Base-by-base conservation (phyloP, 2,797 vertebrate genomes). In the Etheostoma perlongum region DNA sequence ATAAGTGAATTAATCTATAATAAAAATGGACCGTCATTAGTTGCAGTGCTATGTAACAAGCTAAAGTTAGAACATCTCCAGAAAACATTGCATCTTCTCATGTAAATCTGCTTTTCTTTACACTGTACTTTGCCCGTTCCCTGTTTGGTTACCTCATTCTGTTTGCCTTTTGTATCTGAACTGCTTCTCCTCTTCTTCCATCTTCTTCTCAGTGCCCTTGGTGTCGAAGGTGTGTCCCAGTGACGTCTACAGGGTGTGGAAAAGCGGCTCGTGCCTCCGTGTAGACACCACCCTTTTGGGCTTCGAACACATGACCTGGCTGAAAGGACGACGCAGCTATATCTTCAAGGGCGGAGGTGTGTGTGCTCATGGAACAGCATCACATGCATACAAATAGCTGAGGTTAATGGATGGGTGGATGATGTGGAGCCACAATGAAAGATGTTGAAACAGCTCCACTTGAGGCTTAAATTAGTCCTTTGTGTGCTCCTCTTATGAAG, bases 251-350 rank as follows among this genome's bases (percentile, higher is more conserved):
- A 95, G 97, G 0, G 97, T 99, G 27, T 99, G 98, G 98, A 99
- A 99, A 91, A 96, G 96, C 0, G 97, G 98, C 0, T 97, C 98
- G 27, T 98, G 96, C 90, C 94, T 99, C 53, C 95, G 98, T 0
- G 98, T 99, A 13, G 98, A 99, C 92, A 99, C 98, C 72, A 98
- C 97, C 5, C 95, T 99, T 16, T 92, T 99, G 92, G 98, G 98
- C 74, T 98, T 99, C 0, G 97, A 99, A 89, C 98, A 98, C 90
- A 98, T 99, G 98, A 97, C 97, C 36, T 99, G 98, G 98, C 96
- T 98, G 72, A 97, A 98, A 27, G 98, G 98, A 36, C 95, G 96
- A 11, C 96, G 97, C 82, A 98, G 97, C 93, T 98, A 98, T 78
- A 98, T 99, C 88, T 99, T 99, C 89, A 98, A 97, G 90, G 97